Conservation (phyloP, 2,797 vertebrate species). For the Amazona ochrocephala region DNA sequence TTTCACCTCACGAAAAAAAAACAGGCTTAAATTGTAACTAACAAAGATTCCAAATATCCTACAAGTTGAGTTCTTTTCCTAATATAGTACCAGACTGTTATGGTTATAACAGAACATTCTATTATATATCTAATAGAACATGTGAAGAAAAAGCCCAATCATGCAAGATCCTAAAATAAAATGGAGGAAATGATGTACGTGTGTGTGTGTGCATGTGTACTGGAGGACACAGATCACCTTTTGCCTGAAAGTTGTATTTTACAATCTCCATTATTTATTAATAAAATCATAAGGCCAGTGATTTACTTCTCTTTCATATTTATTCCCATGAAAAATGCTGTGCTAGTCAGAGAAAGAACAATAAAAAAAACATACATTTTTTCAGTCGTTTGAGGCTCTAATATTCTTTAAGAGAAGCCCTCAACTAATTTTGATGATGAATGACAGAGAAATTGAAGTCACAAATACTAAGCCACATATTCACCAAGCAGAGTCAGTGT, state of each 20-base stretch:
- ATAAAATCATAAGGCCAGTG: neutral
- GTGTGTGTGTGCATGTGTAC: neutral
- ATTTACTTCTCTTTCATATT: slow-evolving; percentile 30
- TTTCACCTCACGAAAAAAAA: neutral
- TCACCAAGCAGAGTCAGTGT: neutral
- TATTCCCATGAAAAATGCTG: neutral
- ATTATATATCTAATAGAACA: neutral
- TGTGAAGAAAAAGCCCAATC: neutral
- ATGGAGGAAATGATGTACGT: neutral
- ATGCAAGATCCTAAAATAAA: slow-evolving; percentile 50
- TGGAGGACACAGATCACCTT: neutral
- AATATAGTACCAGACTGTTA: slow-evolving; percentile 20
- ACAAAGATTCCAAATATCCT: slow-evolving; percentile 10
- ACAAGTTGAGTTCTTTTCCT: slow-evolving; percentile 38
- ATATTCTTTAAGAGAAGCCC: neutral
- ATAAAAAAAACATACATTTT: neutral
- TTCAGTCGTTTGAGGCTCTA: neutral
- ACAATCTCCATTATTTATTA: slow-evolving; percentile 38
- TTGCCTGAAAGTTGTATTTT: slow-evolving; percentile 8
- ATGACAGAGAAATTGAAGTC: slow-evolving; percentile 2
- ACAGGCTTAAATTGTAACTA: neutral
- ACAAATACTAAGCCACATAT: neutral
- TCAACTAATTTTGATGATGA: neutral
- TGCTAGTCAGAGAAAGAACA: slow-evolving; percentile 10
- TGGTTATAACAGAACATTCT: neutral